A percentile compares a stretch with the other conserved stretches of the same genome.
phyloP scores from a whole-genome alignment of 2,113 vertebrate species.

The Bucco capensis region DNA sequence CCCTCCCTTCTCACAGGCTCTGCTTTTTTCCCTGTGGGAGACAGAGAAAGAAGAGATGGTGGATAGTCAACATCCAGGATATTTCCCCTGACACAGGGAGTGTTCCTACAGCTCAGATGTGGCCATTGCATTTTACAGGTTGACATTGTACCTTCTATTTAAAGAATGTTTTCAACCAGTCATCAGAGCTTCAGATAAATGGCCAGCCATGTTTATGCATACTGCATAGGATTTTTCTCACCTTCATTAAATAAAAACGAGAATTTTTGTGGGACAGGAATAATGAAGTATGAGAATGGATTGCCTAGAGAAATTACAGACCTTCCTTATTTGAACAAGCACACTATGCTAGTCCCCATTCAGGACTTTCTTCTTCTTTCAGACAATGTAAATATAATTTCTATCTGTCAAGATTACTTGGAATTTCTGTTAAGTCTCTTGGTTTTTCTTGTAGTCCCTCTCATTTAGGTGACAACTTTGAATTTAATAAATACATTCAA shows the following conservation, averaged over 20 bases:
- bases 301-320: too few relatives aligned
- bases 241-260: not conserved
- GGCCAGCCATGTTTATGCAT: not conserved
- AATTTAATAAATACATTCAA: not conserved
- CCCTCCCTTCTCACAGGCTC: not conserved
- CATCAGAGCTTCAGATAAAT: not conserved
- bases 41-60: not conserved
- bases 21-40: not conserved
- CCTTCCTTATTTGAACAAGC: not conserved
- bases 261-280: not conserved
- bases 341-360: not conserved
- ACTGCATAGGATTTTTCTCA: not conserved
- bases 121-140: not conserved
- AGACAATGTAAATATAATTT: not conserved
- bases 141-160: fast-evolving
- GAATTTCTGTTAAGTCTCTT: not conserved
- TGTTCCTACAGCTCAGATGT: not conserved
- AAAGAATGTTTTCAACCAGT: not conserved
- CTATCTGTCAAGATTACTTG: not conserved
- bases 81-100: not conserved
- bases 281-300: too few relatives aligned
- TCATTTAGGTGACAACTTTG: too few relatives aligned
- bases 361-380: not conserved
- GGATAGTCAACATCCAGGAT: not conserved
- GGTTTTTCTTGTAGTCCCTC: not conserved